Conservation (phyloP, 2,888 invertebrate species). For the Thymelicus acteon region DNA sequence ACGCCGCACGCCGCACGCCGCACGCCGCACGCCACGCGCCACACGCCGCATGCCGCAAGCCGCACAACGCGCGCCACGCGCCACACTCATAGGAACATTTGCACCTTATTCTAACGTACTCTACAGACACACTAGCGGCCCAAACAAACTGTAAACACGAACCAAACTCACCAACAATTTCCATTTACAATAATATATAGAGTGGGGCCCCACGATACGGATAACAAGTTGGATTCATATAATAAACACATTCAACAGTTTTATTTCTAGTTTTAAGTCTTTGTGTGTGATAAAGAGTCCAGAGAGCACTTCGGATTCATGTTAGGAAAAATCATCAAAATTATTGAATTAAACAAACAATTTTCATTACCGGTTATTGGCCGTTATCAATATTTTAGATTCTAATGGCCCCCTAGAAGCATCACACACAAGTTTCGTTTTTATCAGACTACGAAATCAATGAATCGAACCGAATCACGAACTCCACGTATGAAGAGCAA, state of each 20-base stretch:
- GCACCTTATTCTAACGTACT: constrained; percentile 71
- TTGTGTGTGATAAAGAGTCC: background rate
- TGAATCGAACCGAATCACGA: background rate
- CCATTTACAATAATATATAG: background rate
- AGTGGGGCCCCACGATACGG: background rate
- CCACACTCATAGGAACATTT: constrained; percentile 83
- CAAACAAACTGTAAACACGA: constrained; percentile 3
- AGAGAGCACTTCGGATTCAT: background rate
- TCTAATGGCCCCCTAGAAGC: background rate
- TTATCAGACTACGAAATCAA: background rate
- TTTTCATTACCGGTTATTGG: background rate
- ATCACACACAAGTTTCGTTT: background rate
- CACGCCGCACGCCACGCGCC: constrained; percentile 43
- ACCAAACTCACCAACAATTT: background rate
- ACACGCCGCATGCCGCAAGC: constrained; percentile 43
- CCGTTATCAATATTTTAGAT: background rate
- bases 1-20: constrained; percentile 54
- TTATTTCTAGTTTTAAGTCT: background rate
- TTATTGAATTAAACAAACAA: too few relatives aligned
- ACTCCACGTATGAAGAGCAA: constrained; percentile 24
- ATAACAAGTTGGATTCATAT: background rate
- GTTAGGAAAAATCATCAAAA: background rate
- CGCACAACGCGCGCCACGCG: constrained; percentile 54
- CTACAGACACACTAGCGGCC: constrained; percentile 17
- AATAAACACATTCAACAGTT: background rate